A percentile compares a stretch with the other conserved stretches of the same genome.
phyloP scores from a whole-genome alignment of 2,888 invertebrate genomes.

The Mythimna loreyi region DNA sequence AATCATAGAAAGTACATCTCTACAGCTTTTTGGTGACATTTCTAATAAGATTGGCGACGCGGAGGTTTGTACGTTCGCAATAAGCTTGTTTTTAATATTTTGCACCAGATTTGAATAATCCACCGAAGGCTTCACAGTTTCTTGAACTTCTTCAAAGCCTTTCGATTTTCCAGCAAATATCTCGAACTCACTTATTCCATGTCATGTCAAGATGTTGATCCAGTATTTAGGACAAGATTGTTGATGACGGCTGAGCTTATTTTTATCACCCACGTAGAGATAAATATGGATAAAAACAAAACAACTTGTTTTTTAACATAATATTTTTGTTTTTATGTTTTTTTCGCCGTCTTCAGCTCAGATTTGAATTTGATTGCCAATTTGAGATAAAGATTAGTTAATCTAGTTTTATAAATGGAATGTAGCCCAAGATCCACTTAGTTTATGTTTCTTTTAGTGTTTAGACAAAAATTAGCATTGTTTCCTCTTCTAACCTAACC shows the following conservation, averaged over 20 bases:
- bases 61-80: not conserved
- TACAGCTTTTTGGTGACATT: not conserved
- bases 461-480: not conserved
- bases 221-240: slow-evolving; percentile 28
- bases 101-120: not conserved
- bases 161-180: not conserved
- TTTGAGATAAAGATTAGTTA: not conserved
- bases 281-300: slow-evolving; percentile 38
- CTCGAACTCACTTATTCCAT: not conserved
- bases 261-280: slow-evolving; percentile 37
- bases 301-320: slow-evolving; percentile 11
- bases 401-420: slow-evolving; percentile 8
- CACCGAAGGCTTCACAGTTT: not conserved
- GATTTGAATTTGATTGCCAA: slow-evolving; percentile 13
- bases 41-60: not conserved
- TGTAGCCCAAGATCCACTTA: not conserved
- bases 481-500: not conserved
- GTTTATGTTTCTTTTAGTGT: not conserved
- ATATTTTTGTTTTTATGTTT: slow-evolving; percentile 8
- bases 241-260: slow-evolving; percentile 30
- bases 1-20: not conserved
- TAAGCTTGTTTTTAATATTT: not conserved
- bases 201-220: slow-evolving; percentile 16
- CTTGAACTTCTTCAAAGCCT: not conserved
- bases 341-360: not conserved